Evolutionary conservation across 1,140 invertebrate species (phyloP), one percentile per base, ranked within the genome.

Genomic region (Reticulitermes speratus): DNA sequence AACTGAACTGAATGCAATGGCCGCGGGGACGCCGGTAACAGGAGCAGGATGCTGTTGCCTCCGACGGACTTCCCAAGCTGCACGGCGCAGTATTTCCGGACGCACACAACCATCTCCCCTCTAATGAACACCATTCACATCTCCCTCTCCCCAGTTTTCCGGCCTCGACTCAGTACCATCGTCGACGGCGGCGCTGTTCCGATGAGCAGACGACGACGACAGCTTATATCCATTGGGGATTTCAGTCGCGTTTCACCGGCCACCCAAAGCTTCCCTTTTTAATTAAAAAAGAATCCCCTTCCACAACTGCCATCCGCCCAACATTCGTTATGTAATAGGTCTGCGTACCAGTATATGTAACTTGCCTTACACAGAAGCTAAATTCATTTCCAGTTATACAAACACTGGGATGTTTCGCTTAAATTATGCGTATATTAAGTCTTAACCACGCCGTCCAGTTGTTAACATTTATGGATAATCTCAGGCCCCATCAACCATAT

Each of bases 211-310:
- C 65, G 65, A 75, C 14, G 65, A 75, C 65, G 65, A 75, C 65
- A 75, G 65, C 65, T 75, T 75, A 75, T 30, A 75, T 75, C 65
- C 65, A 75, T 30, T 75, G 65, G 65, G 65, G 65, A 75, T 75
- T 75, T 75, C 65, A 75, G 65, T 75, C n/a, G 65, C 65, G 65
- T 75, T 75, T 75, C 65, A 75, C 65, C 65, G 65, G 65, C 65
- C 65, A 75, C 65, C 65, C n/a, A 30, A 75, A 75, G 65, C 65
- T 75, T 75, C 65, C 65, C 65, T 75, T 75, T 75, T 30, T 75
- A 75, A 75, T 75, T 75, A 75, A 75, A 75, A 75, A 75, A 38
- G 38, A 38, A 75, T 75, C 65, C 65, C 65, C 65, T 75, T 75
- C 65, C 65, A 75, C 65, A 75, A 75, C 65, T 75, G 65, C 30